phyloP scores from a whole-genome alignment of 2,113 vertebrate species.

The Cyanocitta stelleri region DNA sequence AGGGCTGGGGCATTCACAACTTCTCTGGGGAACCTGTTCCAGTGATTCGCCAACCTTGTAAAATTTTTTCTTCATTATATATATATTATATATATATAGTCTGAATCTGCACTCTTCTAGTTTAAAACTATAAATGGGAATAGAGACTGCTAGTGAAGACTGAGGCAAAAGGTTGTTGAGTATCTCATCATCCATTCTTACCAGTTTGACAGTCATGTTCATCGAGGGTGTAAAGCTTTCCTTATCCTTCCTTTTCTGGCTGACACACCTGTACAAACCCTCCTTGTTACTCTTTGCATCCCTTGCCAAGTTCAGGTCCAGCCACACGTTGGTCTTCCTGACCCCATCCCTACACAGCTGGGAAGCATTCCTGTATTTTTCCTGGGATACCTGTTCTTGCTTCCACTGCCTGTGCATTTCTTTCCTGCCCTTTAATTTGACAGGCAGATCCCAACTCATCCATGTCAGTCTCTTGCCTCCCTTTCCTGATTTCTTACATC shows the following conservation, averaged over 20 bases:
- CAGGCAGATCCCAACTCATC: neutral
- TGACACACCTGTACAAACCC: neutral
- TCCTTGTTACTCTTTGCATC: neutral
- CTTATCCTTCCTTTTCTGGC: neutral
- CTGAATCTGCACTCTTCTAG: neutral
- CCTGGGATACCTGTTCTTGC: neutral
- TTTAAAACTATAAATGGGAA: neutral
- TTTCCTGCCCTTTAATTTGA: neutral
- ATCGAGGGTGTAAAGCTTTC: neutral
- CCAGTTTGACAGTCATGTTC: neutral
- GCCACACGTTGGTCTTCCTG: neutral
- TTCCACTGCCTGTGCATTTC: neutral
- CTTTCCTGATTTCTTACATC: neutral
- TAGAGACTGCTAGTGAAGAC: neutral
- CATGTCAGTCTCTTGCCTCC: neutral
- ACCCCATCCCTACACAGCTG: neutral
- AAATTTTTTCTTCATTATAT: neutral
- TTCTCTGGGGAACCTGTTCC: neutral
- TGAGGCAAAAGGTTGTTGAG: neutral
- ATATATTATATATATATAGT: neutral
- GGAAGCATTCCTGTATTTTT: neutral
- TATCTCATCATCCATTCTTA: neutral
- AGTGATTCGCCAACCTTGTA: neutral
- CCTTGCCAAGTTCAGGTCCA: neutral
- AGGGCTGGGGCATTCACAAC: neutral